Evolutionary conservation across 2,888 invertebrate species (phyloP), one percentile per base, ranked within the genome.

Genomic region (Volucella inflata): DNA sequence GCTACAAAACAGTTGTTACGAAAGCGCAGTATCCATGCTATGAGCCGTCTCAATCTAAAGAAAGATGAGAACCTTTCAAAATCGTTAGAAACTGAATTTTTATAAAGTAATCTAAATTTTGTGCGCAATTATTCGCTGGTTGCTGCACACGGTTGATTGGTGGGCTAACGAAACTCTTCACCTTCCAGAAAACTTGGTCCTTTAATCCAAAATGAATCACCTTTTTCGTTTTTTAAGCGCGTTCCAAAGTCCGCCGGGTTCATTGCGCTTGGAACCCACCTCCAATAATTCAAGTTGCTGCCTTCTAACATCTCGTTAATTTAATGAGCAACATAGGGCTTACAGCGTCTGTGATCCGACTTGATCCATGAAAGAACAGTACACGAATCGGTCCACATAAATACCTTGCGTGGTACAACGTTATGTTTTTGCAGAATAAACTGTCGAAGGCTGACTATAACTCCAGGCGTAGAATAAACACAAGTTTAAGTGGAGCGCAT

Each of bases 311-410:
- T 30, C 6, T 30, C 6, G 30, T 30, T 30, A 30, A 30, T 30
- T 30, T 6, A 6, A 30, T 30, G 30, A 30, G 6, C 30, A 30
- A 30, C 30, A 30, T 30, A 30, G 6, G 30, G 30, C 6, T 30
- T 30, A 30, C 6, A 4, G 6, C 30, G 30, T 30, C 30, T 30
- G 6, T 30, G 6, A 30, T 30, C 30, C 6, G 78, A 75, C 21
- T 48, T 60, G 12, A 82, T 57, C 87, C 87, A 84, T 9, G 67
- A 62, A n/a, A 85, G 42, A 10, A 85, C 75, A 8, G 84, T 77
- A 42, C 64, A 68, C 11, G 75, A 87, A 59, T 81, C 87, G 10
- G 46, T 74, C 79, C 79, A 83, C 8, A 68, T 67, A 1, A 46
- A 16, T 12, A 14, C 16, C 9, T 40, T 64, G 9, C 14, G 6